These are phyloP conservation scores for Drosophila orosa DNA, from an alignment of 1,140 invertebrate genomes.

Conservation along the genomic window DNA sequence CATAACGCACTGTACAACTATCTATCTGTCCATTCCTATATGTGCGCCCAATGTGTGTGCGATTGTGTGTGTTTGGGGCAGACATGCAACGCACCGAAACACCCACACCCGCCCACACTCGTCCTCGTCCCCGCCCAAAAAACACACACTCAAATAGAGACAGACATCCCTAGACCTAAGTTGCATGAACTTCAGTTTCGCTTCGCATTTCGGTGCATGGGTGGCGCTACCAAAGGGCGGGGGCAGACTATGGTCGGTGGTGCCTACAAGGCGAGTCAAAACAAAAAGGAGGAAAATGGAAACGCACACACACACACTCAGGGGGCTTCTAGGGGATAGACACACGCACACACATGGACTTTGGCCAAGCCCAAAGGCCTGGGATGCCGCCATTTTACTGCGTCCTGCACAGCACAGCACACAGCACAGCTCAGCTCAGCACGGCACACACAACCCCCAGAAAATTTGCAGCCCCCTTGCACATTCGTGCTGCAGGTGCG, in stretches of 20 bases:
- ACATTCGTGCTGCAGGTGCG: constrained; percentile 76
- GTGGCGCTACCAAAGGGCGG: neutral
- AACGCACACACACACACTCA: constrained; percentile 26
- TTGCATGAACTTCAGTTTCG: constrained; percentile 51
- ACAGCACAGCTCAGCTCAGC: constrained; percentile 10
- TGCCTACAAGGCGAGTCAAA: constrained; percentile 40
- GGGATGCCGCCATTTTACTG: constrained; percentile 76
- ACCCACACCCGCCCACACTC: constrained; percentile 11
- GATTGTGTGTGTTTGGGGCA: constrained; percentile 18
- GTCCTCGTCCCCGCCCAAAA: constrained; percentile 3
- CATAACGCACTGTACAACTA: constrained; percentile 34
- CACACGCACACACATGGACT: constrained; percentile 52
- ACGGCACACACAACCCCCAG: constrained; percentile 26
- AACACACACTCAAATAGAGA: constrained; percentile 31
- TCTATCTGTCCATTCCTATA: constrained; percentile 31
- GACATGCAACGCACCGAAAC: constrained; percentile 36
- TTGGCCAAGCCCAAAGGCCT: constrained; percentile 60
- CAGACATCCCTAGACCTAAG: constrained; percentile 54
- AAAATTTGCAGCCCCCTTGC: constrained; percentile 50
- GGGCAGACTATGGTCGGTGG: neutral
- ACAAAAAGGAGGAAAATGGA: constrained; percentile 37
- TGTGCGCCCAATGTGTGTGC: neutral
- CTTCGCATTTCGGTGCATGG: constrained; percentile 39
- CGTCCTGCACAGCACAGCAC: constrained; percentile 58
- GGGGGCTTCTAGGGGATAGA: constrained; percentile 16